Conservation (phyloP, 2,888 invertebrate species). For the Geotrupes spiniger region DNA sequence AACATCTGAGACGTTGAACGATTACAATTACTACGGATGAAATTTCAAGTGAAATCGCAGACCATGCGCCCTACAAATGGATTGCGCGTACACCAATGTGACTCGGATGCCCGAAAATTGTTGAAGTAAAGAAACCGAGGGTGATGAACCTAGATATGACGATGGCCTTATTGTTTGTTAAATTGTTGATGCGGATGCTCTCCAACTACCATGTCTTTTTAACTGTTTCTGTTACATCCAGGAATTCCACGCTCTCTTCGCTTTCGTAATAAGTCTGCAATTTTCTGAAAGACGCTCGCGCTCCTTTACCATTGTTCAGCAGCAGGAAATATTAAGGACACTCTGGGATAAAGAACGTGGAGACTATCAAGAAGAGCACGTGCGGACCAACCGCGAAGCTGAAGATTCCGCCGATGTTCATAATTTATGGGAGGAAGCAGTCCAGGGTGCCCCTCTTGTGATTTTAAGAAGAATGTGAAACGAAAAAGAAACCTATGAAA, state of each 20-base stretch:
- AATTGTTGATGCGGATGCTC: constrained; percentile 53
- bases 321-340: constrained; percentile 66
- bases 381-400: constrained; percentile 67
- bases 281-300: constrained; percentile 51
- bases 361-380: constrained; percentile 54
- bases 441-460: constrained; percentile 75
- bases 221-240: constrained; percentile 57
- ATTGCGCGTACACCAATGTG: constrained; percentile 70
- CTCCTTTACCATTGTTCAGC: constrained; percentile 58
- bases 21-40: constrained; percentile 73
- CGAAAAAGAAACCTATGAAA: too few species aligned
- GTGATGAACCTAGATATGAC: constrained; percentile 70
- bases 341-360: constrained; percentile 72
- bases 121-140: constrained; percentile 72
- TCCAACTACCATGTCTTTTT: constrained; percentile 42
- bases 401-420: constrained; percentile 63
- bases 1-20: constrained; percentile 72
- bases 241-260: constrained; percentile 62
- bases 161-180: constrained; percentile 62
- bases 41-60: constrained; percentile 58
- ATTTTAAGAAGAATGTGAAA: too few species aligned
- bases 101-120: constrained; percentile 77
- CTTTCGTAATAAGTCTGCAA: constrained; percentile 25
- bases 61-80: constrained; percentile 67
- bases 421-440: constrained; percentile 71